A percentile compares a stretch with the other conserved stretches of the same genome.
phyloP scores from a whole-genome alignment of 2,888 invertebrate genomes.

The Harpalus rufipes region DNA sequence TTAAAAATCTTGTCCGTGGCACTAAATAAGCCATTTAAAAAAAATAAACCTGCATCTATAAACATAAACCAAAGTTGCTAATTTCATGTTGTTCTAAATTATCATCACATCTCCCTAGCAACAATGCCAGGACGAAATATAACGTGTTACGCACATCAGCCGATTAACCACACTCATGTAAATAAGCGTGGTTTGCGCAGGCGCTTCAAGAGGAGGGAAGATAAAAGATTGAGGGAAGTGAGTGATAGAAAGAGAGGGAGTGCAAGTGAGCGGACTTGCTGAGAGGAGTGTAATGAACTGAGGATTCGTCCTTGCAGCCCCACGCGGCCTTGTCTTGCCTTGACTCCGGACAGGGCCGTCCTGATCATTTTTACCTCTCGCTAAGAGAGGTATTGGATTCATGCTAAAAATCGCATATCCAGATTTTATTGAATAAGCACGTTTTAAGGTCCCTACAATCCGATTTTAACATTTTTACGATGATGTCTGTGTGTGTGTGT shows the following conservation, averaged over 20 bases:
- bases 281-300: conserved; percentile 52
- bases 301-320: conserved; percentile 61
- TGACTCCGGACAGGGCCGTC: conserved; percentile 26
- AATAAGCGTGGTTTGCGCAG: conserved; percentile 43
- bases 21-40: conserved; percentile 35
- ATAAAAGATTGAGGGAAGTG: background rate
- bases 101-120: conserved; percentile 7
- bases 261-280: conserved; percentile 44
- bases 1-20: background rate
- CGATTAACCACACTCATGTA: conserved; percentile 65
- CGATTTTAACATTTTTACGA: too few relatives aligned
- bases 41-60: conserved; percentile 21
- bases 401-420: too few relatives aligned
- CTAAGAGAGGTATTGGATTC: too few relatives aligned
- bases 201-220: background rate
- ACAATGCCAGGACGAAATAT: conserved; percentile 49
- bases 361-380: background rate
- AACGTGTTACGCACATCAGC: conserved; percentile 54
- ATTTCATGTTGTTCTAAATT: conserved; percentile 43
- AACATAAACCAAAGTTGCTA: conserved; percentile 38
- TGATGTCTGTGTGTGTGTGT: too few relatives aligned
- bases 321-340: conserved; percentile 61
- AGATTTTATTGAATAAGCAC: too few relatives aligned
- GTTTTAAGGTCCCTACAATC: too few relatives aligned
- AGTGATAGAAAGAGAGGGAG: conserved; percentile 23